Base-by-base conservation (phyloP, 2,888 invertebrate species). In the Apotomis betuletana region DNA sequence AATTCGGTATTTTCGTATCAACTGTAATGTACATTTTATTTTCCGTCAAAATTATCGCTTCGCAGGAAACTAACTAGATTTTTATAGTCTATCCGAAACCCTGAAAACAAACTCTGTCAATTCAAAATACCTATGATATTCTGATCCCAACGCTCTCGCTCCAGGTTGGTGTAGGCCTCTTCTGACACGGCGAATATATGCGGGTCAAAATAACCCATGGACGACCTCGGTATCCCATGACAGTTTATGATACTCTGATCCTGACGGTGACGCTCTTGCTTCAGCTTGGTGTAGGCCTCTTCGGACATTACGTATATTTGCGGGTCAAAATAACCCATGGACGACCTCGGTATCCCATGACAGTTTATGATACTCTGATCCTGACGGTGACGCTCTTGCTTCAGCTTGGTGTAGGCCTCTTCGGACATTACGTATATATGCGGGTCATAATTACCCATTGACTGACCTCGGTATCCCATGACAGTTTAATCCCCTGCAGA, bases 251-350 rank as follows among this genome's bases (percentile, higher is more conserved):
- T 3, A 8, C 44, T 44, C 44, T 44, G 44, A 8, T 44, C 44
- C 75, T 95, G 94, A n/a, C n/a, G n/a, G n/a, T n/a, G n/a, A 76
- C 95, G 94, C 81, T 96, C 96, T 89, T 98, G 95, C 89, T 98
- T 98, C 92, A 99, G 93, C 86, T 98, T 97, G n/a, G 98, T 98
- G 90, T 96, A 99, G 0, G 99, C 99, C 87, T 99, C 99, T 90
- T 99, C 99, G 0, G 99, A 98, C 12, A 99, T 98, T 3, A 99
- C 99, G 89, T 99, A 99, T 79, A 99, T 99, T 87, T 99, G 99
- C 0, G 99, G 99, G 83, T 99, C 99, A 85, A 99, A 94, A 86
- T 98, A 98, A 2, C 98, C 98, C 96, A 98, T 97, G 75, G 97
- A 95, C 84, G 97, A 0, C 98, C 98, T 61, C 98, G 95, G 90